Evolutionary conservation across 2,888 invertebrate genomes (phyloP).

Genomic region (Venustoraphidia nigricollis): DNA sequence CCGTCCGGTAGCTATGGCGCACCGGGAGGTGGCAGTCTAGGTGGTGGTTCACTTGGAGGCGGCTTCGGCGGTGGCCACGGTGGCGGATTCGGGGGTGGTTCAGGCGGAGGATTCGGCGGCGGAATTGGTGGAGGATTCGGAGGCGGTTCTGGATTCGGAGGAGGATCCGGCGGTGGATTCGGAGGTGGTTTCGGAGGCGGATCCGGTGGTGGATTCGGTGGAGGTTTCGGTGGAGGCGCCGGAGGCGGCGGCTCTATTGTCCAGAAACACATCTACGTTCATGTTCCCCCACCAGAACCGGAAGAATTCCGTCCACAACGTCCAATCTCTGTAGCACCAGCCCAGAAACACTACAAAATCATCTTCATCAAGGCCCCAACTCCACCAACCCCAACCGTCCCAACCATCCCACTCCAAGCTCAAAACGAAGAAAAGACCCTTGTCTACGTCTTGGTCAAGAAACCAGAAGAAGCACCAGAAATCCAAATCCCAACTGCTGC

Average conservation of each 20-base stretch:
- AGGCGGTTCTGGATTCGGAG: conserved; percentile 19
- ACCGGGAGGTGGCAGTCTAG: conserved; percentile 26
- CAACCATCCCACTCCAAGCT: conserved; percentile 59
- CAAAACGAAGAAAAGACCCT: conserved; percentile 80
- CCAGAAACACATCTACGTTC: conserved; percentile 80
- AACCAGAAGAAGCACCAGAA: conserved; percentile 71
- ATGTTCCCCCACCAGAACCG: conserved; percentile 80
- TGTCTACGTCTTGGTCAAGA: conserved; percentile 78
- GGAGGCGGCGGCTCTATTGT: conserved; percentile 44
- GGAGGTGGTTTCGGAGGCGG: conserved; percentile 21
- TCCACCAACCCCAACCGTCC: conserved; percentile 61
- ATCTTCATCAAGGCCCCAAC: conserved; percentile 85
- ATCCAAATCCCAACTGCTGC: conserved; percentile 60
- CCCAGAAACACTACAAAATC: conserved; percentile 83
- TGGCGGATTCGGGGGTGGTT: conserved; percentile 18
- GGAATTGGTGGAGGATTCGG: conserved; percentile 14
- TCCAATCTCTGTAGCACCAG: conserved; percentile 50
- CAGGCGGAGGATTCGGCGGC: conserved; percentile 14
- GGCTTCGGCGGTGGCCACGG: conserved; percentile 14
- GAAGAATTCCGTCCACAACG: conserved; percentile 50
- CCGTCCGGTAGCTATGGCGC: conserved; percentile 27
- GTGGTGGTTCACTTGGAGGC: conserved; percentile 14
- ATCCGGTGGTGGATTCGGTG: conserved; percentile 26
- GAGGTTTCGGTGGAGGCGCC: conserved; percentile 32
- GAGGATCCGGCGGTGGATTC: conserved; percentile 24